Evolutionary conservation across 1,140 invertebrate species (phyloP), one percentile per base, ranked within the genome.

Genomic region (Drosophila pandora): DNA sequence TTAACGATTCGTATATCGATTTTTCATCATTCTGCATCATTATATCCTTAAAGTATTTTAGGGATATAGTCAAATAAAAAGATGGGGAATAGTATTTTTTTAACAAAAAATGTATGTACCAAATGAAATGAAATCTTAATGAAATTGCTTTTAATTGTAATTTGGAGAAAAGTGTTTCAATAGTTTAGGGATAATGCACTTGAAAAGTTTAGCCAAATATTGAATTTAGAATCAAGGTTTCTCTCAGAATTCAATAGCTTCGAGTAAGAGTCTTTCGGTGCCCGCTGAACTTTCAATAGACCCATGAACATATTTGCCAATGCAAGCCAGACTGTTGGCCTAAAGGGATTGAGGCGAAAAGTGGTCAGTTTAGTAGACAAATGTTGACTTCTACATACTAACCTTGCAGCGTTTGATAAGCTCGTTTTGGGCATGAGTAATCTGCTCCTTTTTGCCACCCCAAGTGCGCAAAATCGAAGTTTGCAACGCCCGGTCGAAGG

Each of bases 391-490:
- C 2, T 1, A 0, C 0, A 21, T 2, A 41, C 28, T 69, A 59
- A 97, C 96, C 94, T 97, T 97, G 48, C 98, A 97, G 74, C 98
- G 94, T 82, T 97, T 98, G 45, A 99, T 83, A 0, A 99, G 94
- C 92, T 99, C 97, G 0, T 94, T 93, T 91, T 99, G 98, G 5
- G 94, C 98, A 85, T 94, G 94, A 21, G 79, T 88, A 2, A 98
- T 91, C 88, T 98, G 97, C 64, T 97, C 97, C 57, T 95, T 94
- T 84, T 98, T 98, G 10, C 98, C 98, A 49, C 92, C 93, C 98
- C 98, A 99, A 13, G 97, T 96, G 28, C 95, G 95, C 81, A 99
- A 93, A 0, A 97, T 98, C 7, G 97, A 98, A 2, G 98, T 98
- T 93, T 96, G 96, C 3, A 97, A 92, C 17, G 96, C 96, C 59